A percentile compares a stretch with the other conserved stretches of the same genome.
Conservation (phyloP, 2,113 vertebrate genomes). For the Esox niger region DNA sequence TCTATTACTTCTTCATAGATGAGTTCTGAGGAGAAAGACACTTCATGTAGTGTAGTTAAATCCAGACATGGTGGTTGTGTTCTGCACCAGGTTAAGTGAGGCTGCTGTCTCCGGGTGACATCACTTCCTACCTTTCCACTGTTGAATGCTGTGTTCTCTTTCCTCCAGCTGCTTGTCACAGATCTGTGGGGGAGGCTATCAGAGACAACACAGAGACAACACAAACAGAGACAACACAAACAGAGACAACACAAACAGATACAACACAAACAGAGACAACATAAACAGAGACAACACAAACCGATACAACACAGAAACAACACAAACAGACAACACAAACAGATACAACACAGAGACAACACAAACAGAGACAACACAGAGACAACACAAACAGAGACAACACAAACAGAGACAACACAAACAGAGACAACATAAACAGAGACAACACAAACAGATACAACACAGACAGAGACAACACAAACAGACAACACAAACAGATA, state of each 20-base stretch:
- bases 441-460: slow-evolving; percentile 45
- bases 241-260: background rate
- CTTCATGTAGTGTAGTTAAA: background rate
- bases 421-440: slow-evolving; percentile 41
- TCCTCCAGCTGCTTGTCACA: slow-evolving; percentile 96
- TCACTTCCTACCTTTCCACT: slow-evolving; percentile 91
- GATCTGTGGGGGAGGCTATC: slow-evolving; percentile 93
- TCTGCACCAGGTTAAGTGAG: slow-evolving; percentile 11
- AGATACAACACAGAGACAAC: no score
- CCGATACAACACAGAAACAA: no score
- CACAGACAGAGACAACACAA: slow-evolving; percentile 38
- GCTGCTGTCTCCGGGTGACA: slow-evolving; percentile 41
- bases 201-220: slow-evolving; percentile 35
- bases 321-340: no score
- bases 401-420: slow-evolving; percentile 38
- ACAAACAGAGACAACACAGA: slow-evolving; percentile 40
- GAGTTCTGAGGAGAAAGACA: slow-evolving; percentile 72
- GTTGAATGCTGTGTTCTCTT: slow-evolving; percentile 94
- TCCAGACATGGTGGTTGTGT: background rate
- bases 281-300: no score
- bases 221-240: slow-evolving; percentile 7
- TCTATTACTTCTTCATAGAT: slow-evolving; percentile 99
- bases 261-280: background rate
- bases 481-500: no score
- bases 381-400: no score